Conservation (phyloP, 2,888 invertebrate species). For the Heliconius ismenius region DNA sequence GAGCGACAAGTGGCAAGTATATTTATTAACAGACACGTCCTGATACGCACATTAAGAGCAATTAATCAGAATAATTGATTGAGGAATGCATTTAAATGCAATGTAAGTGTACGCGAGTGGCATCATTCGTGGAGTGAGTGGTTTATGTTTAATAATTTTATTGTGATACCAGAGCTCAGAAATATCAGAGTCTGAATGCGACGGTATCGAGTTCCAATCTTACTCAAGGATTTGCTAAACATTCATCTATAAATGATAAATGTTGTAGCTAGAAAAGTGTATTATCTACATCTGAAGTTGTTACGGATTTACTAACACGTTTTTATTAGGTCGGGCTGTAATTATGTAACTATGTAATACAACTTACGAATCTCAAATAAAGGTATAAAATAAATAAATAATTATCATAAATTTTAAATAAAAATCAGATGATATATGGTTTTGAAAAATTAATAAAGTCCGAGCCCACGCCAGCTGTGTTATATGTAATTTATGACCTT, state of each 20-base stretch:
- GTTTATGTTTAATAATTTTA: slow-evolving; percentile 19
- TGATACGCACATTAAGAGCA: slow-evolving; percentile 30
- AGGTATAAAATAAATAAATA: neutral
- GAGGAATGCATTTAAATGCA: slow-evolving; percentile 28
- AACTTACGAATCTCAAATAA: no score
- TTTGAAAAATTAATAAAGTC: slow-evolving; percentile 14
- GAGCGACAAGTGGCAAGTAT: slow-evolving; percentile 21
- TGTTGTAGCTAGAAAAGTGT: no score
- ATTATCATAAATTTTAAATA: neutral
- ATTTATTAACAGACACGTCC: slow-evolving; percentile 31
- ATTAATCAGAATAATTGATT: slow-evolving; percentile 35
- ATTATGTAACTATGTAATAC: no score
- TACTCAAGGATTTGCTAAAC: no score
- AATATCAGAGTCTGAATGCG: no score
- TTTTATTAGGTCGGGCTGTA: no score
- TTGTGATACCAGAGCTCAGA: neutral
- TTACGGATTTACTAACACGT: no score
- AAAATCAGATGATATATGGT: neutral
- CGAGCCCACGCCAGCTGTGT: slow-evolving; percentile 12
- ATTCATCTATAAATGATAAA: no score
- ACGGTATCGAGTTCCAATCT: no score
- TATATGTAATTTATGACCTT: slow-evolving; percentile 20
- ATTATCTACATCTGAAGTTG: no score
- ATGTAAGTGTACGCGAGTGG: slow-evolving; percentile 8
- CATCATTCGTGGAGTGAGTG: slow-evolving; percentile 19